These are phyloP conservation scores for Taurulus bubalis DNA, from an alignment of 2,113 vertebrate species.

Conservation along the genomic window DNA sequence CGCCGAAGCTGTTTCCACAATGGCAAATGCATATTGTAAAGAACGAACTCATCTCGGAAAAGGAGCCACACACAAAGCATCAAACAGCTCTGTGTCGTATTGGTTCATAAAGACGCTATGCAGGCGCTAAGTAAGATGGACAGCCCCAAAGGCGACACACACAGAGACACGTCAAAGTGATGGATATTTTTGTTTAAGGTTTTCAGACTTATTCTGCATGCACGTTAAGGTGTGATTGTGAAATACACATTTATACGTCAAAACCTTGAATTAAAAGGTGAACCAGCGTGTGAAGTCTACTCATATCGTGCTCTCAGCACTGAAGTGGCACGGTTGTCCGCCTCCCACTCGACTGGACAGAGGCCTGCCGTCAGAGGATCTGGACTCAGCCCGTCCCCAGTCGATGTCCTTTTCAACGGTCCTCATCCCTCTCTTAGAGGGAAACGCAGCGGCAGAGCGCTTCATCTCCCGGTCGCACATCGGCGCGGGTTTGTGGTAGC, in stretches of 20 bases:
- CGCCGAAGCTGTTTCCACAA: background rate
- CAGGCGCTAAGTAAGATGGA: background rate
- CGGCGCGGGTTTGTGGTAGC: constrained; percentile 11
- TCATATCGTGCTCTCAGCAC: constrained; percentile 11
- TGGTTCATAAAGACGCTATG: constrained; percentile 4
- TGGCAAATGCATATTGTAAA: background rate
- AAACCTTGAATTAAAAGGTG: background rate
- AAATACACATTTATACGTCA: background rate
- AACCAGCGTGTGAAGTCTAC: background rate
- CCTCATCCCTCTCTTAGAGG: background rate
- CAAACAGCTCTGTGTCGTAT: background rate
- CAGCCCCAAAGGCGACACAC: background rate
- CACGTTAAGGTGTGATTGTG: background rate
- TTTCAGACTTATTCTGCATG: constrained; percentile 10
- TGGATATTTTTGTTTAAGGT: background rate
- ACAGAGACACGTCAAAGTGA: background rate
- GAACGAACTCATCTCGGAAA: background rate
- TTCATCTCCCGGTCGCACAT: constrained; percentile 37
- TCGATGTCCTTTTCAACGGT: background rate
- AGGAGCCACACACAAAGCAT: constrained; percentile 10
- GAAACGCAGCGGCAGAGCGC: background rate
- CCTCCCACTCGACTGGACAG: background rate
- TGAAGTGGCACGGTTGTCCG: background rate
- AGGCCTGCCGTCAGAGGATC: constrained; percentile 1
- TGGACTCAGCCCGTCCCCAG: constrained; percentile 13